Percentiles rank a stretch among this genome's conserved stretches.
These are phyloP conservation scores for Ceratothoa steindachneri DNA, from an alignment of 2,888 invertebrate species.

Conservation along the genomic window DNA sequence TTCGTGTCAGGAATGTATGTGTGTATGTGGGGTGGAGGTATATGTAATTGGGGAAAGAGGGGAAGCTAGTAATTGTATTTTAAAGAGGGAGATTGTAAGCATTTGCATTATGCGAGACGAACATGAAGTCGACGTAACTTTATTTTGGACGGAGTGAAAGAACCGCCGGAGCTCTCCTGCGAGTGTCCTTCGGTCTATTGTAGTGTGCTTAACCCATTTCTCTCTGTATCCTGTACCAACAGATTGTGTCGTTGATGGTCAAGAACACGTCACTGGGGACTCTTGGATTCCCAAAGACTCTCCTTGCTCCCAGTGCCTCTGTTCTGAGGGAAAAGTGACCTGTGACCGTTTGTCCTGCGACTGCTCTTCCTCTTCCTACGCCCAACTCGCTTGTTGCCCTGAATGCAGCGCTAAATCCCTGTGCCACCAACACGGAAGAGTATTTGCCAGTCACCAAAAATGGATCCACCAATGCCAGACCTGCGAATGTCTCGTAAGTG, in stretches of 20 bases:
- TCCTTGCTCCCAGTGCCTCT: conserved; percentile 48
- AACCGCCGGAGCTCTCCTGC: too few species aligned
- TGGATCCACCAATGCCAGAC: conserved; percentile 90
- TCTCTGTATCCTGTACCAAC: too few species aligned
- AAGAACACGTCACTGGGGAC: conserved; percentile 37
- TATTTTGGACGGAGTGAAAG: too few species aligned
- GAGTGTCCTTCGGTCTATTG: too few species aligned
- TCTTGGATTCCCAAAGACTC: conserved; percentile 43
- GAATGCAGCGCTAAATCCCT: conserved; percentile 65
- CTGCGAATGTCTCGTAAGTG: conserved; percentile 78
- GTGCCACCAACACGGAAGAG: conserved; percentile 55
- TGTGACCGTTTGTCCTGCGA: conserved; percentile 68
- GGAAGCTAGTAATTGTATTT: too few species aligned
- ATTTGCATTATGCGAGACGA: too few species aligned
- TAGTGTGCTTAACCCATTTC: too few species aligned
- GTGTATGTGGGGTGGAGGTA: too few species aligned
- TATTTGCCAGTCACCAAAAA: conserved; percentile 72
- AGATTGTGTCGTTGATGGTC: conserved; percentile 48
- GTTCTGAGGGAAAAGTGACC: conserved; percentile 54
- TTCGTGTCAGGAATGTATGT: too few species aligned
- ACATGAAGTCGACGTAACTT: too few species aligned
- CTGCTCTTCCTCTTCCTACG: conserved; percentile 58
- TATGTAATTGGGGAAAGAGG: too few species aligned
- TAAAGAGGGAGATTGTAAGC: too few species aligned
- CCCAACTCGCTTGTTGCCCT: conserved; percentile 66